Conservation (phyloP, 2,888 invertebrate species). For the Meiosimyza decipiens region DNA sequence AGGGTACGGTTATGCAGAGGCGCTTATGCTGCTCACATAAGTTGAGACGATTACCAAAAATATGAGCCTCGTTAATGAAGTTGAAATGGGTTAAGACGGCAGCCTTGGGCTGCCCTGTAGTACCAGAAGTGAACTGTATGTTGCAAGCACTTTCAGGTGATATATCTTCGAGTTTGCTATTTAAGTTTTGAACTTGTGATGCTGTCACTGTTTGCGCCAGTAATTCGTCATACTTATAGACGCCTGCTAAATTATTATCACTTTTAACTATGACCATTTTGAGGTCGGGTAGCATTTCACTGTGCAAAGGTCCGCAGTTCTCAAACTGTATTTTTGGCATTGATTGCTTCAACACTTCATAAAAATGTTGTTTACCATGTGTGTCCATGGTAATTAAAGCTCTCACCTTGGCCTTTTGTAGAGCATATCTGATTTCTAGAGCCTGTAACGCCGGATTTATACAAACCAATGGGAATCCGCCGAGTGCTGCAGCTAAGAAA, state of each 20-base stretch:
- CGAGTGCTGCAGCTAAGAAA: slow-evolving; percentile 75
- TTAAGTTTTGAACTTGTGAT: slow-evolving; percentile 29
- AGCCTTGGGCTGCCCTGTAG: slow-evolving; percentile 80
- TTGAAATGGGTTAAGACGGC: slow-evolving; percentile 76
- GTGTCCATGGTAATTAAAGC: slow-evolving; percentile 73
- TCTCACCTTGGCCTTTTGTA: slow-evolving; percentile 76
- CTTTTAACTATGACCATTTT: slow-evolving; percentile 37
- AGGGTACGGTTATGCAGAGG: slow-evolving; percentile 74
- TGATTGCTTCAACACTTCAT: slow-evolving; percentile 70
- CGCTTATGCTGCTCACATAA: slow-evolving; percentile 62
- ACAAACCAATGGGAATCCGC: slow-evolving; percentile 77
- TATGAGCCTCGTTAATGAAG: slow-evolving; percentile 77
- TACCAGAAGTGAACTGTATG: slow-evolving; percentile 85
- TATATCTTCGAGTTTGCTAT: slow-evolving; percentile 67
- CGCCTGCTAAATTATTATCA: slow-evolving; percentile 58
- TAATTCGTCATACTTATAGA: slow-evolving; percentile 62
- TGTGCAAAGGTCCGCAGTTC: neutral
- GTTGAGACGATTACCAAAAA: slow-evolving; percentile 68
- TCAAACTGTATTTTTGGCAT: slow-evolving; percentile 69
- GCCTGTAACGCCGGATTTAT: slow-evolving; percentile 79
- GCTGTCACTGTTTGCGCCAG: slow-evolving; percentile 45
- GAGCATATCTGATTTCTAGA: slow-evolving; percentile 75
- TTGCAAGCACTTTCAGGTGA: slow-evolving; percentile 76
- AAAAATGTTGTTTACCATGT: slow-evolving; percentile 75
- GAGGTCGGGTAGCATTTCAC: slow-evolving; percentile 23